Evolutionary conservation across 1,140 invertebrate species (phyloP).

Genomic region (Andrena cerasifolii): DNA sequence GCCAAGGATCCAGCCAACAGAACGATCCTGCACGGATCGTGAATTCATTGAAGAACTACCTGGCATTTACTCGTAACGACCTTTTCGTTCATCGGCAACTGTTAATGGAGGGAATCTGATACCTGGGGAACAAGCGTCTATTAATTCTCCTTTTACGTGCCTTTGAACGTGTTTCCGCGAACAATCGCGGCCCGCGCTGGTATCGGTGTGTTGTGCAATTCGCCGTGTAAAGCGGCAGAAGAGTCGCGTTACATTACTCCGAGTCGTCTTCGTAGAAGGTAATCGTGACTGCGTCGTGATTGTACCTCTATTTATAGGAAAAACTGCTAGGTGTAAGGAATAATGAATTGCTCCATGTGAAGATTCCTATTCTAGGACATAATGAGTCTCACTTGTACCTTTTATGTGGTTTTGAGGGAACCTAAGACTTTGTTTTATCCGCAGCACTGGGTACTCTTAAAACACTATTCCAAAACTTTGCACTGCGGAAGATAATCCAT

Average conservation of each 20-base stretch:
- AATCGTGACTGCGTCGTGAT: no score
- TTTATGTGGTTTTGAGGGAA: no score
- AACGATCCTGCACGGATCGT: constrained; percentile 38
- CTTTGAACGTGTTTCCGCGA: constrained; percentile 7
- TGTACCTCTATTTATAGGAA: no score
- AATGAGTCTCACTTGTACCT: no score
- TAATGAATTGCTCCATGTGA: no score
- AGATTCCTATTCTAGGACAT: no score
- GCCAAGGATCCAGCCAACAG: constrained; percentile 12
- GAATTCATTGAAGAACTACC: constrained; percentile 58
- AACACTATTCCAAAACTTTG: no score
- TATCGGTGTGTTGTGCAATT: not conserved
- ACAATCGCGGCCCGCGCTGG: constrained; percentile 10
- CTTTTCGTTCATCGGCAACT: constrained; percentile 59
- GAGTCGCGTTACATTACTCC: not conserved
- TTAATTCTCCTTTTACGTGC: constrained; percentile 30
- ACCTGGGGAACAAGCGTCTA: constrained; percentile 25
- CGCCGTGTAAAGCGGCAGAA: not conserved
- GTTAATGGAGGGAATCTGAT: constrained; percentile 54
- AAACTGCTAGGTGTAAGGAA: no score
- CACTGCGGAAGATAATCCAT: no score
- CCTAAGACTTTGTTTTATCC: no score
- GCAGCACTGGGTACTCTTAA: no score
- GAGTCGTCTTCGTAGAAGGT: not conserved
- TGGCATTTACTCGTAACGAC: constrained; percentile 62